Base-by-base conservation (phyloP, 2,888 invertebrate species). In the Globia sparganii region DNA sequence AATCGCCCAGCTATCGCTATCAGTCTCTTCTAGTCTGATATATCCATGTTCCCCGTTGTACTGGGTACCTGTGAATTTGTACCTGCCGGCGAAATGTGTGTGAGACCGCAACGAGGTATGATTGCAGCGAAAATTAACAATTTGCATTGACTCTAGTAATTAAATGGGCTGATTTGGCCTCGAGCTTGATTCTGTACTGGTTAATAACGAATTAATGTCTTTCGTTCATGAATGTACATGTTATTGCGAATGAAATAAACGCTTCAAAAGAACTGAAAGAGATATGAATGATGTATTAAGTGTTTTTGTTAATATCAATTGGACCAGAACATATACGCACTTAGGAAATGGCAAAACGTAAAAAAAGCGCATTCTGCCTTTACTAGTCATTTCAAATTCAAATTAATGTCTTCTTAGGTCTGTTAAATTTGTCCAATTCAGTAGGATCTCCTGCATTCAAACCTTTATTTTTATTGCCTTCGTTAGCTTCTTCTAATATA, bases 41-140 rank as follows among this genome's bases (percentile, higher is more conserved):
- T 84, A 80, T 81, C 78, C 67, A 43, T 73, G 81, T 83, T 79
- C 59, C 76, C 86, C 37, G 77, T 88, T 90, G 89, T 90, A 90
- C 86, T 90, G 85, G 81, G 86, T 89, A 89, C 88, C 86, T 84
- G 91, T 91, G 91, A 91, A 91, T 90, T 93, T 90, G 91, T 93
- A 92, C 94, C 95, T 94, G 89, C 91, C 85, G 94, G 95, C 93
- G 89, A 93, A 94, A 94, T 95, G 94, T 93, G 91, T 92, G 92
- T 89, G 92, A 93, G 92, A 95, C 95, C 95, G 91, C 95, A 94
- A 92, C 91, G 86, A 91, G 89, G 90, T 90, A 91, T 81, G 85
- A 87, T 85, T 90, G 86, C 89, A 87, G 85, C 75, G 85, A 85
- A 89, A 88, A 91, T 90, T 87, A 86, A 84, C 84, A 87, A 88